phyloP scores from a whole-genome alignment of 2,888 invertebrate genomes.

The Abrostola triplasia region DNA sequence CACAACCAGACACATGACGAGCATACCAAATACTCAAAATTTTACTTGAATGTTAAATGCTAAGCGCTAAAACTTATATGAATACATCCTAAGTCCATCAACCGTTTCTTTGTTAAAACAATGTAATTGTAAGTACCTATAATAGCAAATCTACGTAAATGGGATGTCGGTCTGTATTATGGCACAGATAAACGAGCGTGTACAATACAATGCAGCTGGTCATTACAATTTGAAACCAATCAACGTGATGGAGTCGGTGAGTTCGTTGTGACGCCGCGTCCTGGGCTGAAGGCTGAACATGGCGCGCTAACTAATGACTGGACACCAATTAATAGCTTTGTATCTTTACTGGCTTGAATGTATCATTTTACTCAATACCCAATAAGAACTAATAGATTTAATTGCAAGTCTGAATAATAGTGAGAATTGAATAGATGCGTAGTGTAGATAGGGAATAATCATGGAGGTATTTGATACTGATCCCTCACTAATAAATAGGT shows the following conservation, averaged over 20 bases:
- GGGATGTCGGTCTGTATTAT: conserved; percentile 59
- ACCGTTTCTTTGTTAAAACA: conserved; percentile 51
- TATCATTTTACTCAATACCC: conserved; percentile 55
- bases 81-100: conserved; percentile 40
- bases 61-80: no score
- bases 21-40: no score
- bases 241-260: conserved; percentile 73
- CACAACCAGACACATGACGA: no score
- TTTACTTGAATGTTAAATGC: no score
- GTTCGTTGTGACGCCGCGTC: conserved; percentile 63
- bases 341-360: conserved; percentile 61
- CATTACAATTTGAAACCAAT: conserved; percentile 82
- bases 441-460: not conserved
- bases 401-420: conserved; percentile 15
- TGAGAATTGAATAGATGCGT: not conserved
- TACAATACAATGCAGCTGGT: conserved; percentile 67
- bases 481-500: no score
- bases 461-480: no score
- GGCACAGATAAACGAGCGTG: conserved; percentile 63
- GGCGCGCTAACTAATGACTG: conserved; percentile 72
- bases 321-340: conserved; percentile 76
- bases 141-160: conserved; percentile 65
- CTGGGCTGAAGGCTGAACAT: conserved; percentile 60
- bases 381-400: conserved; percentile 33
- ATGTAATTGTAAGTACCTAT: conserved; percentile 37